phyloP scores from a whole-genome alignment of 2,888 invertebrate species.

The Hybos culiciformis region DNA sequence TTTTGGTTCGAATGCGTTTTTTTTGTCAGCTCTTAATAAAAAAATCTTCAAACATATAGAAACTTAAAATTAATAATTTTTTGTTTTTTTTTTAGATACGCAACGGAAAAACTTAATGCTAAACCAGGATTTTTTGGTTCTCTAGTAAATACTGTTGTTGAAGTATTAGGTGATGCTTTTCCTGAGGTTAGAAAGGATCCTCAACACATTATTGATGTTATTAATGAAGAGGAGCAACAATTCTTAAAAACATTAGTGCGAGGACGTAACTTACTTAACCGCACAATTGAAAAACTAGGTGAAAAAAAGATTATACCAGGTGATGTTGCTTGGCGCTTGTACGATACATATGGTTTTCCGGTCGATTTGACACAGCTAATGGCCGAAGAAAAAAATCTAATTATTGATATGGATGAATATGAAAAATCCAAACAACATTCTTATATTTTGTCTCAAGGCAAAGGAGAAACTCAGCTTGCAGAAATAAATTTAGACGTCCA shows the following conservation, averaged over 20 bases:
- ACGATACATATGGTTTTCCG: slow-evolving; percentile 99
- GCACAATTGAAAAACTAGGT: slow-evolving; percentile 74
- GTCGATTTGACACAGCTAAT: slow-evolving; percentile 94
- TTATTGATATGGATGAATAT: slow-evolving; percentile 79
- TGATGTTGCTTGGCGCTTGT: slow-evolving; percentile 94
- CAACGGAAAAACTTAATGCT: slow-evolving; percentile 90
- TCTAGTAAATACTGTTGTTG: slow-evolving; percentile 79
- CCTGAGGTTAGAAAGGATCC: slow-evolving; percentile 81
- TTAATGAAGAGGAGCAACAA: slow-evolving; percentile 96
- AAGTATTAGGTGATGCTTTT: slow-evolving; percentile 65
- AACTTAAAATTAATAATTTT: background rate
- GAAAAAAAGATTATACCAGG: slow-evolving; percentile 67
- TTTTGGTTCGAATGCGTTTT: too few relatives aligned
- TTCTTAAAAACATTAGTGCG: slow-evolving; percentile 90
- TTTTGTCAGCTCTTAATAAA: background rate
- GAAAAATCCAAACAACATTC: slow-evolving; percentile 86
- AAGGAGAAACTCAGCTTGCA: slow-evolving; percentile 65
- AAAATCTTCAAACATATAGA: background rate
- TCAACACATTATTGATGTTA: slow-evolving; percentile 77
- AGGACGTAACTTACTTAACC: slow-evolving; percentile 78
- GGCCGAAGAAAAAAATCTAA: slow-evolving; percentile 88
- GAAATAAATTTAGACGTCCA: slow-evolving; percentile 87
- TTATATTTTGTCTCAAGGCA: slow-evolving; percentile 76
- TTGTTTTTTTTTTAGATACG: slow-evolving; percentile 63
- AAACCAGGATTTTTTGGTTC: slow-evolving; percentile 89